Evolutionary conservation across 2,888 invertebrate species (phyloP), one percentile per base, ranked within the genome.

Genomic region (Sisyra nigra): DNA sequence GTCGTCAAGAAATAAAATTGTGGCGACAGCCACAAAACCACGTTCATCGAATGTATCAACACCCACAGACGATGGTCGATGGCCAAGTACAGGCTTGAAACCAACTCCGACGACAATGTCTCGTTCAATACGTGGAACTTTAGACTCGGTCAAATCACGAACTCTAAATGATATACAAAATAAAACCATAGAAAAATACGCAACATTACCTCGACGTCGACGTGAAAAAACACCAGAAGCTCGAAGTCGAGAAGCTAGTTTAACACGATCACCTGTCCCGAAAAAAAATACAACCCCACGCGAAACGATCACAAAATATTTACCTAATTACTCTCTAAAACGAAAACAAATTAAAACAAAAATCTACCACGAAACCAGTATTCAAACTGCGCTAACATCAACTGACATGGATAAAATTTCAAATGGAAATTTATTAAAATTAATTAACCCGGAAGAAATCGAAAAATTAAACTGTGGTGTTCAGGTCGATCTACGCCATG

Each of bases 331-430:
- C 50, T 62, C 68, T n/a, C 62, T 63, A 36, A 60, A 60, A 45
- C 61, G 61, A 49, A 56, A 58, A 44, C 48, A 52, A 1, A 59
- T 66, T 29, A 73, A 71, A 55, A 77, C 80, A 1, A 70, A 76
- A 54, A 87, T 88, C 49, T 87, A 83, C 58, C 85, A 86, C 50
- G 88, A 88, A 61, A 80, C 72, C 30, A 69, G 74, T 39, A 71
- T 75, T 10, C 88, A 88, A 59, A 88, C 88, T 1, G 80, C 80
- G 17, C 61, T 88, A 41, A 72, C 81, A 1, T 74, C 77, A 42
- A 60, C 64, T 2, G 87, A 87, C 54, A 67, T 87, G 17, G 80
- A 82, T 48, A 74, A 76, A 13, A 79, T 78, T 4, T 63, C 86
- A 41, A 71, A 74, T 1, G 84, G 84, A 2, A 60, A 72, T 2